Conservation (phyloP, 2,888 invertebrate genomes). For the Hyppa rectilinea region DNA sequence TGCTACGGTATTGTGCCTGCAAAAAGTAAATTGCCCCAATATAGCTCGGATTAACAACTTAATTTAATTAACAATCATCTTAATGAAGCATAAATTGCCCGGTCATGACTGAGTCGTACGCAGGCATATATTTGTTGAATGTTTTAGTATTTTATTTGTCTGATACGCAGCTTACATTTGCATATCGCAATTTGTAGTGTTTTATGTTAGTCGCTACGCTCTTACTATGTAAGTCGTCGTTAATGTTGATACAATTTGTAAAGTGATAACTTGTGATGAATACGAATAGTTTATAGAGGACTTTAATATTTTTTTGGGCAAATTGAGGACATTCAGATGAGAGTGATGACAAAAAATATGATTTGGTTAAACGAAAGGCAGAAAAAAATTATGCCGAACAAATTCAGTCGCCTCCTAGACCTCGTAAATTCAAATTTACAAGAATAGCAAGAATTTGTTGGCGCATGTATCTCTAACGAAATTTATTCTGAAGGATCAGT, state of each 20-base stretch:
- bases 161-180: constrained; percentile 23
- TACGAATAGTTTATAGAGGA: background rate
- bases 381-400: constrained; percentile 39
- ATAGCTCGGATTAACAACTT: constrained; percentile 48
- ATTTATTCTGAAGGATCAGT: constrained; percentile 62
- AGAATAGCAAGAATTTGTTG: constrained; percentile 58
- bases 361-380: constrained; percentile 28
- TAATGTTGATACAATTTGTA: constrained; percentile 6
- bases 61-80: constrained; percentile 61
- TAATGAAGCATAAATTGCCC: constrained; percentile 55
- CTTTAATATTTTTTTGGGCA: constrained; percentile 1
- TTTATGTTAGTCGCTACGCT: background rate
- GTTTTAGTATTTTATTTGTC: constrained; percentile 40
- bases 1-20: constrained; percentile 65
- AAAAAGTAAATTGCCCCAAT: constrained; percentile 58
- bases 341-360: constrained; percentile 1
- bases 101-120: constrained; percentile 32
- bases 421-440: constrained; percentile 61
- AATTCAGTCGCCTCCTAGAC: constrained; percentile 37
- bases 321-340: constrained; percentile 4
- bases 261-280: background rate
- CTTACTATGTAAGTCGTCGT: constrained; percentile 4
- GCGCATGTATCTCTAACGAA: constrained; percentile 54
- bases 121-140: constrained; percentile 28
- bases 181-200: constrained; percentile 33